Base-by-base conservation (phyloP, 2,113 vertebrate species). In the Oryzias melastigma region DNA sequence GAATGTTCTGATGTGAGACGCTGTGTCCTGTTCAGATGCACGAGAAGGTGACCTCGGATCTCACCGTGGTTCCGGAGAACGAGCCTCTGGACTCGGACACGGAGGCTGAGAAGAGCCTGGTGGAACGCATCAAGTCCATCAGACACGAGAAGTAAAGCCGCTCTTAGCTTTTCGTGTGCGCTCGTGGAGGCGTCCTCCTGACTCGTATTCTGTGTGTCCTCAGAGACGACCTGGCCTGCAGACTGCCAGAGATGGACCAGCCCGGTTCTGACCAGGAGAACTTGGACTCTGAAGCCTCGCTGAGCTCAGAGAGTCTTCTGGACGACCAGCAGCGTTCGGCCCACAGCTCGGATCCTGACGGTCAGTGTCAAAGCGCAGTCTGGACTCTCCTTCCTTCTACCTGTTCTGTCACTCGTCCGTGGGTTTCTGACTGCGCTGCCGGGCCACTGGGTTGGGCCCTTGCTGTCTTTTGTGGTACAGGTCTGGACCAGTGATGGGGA, bases 241-340 rank as follows among this genome's bases (percentile, higher is more conserved):
- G 96, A 8, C 88, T 99, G 22, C 97, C 96, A 0, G 96, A 98
- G 82, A 92, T 99, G 52, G 96, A 99, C 73, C 96, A 96, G 54
- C 91, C 94, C 0, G 94, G 95, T 60, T 99, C 97, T 0, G 96
- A 99, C 1, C 95, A 98, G 85, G 97, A 99, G 73, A 98, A 96
- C 19, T 35, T 94, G 43, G 96, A 99, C 79, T 99, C 95, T 0
- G 97, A 98, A 81, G 93, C 94, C 0, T 99, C 96, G 0, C 92
- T 92, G 8, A 99, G 97, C 90, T 96, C 96, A 0, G 96, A 99
- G 91, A 98, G 96, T 76, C 92, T 98, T 40, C 77, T 98, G 57
- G 95, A 97, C 0, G 95, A 96, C n/a, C 88, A 86, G 67, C 88
- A 85, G 76, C 85, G 80, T 2, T 78, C 74, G 5, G 70, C 80